These are phyloP conservation scores for Galagoides demidoff DNA, from an alignment of 2,797 vertebrate species.

Conservation along the genomic window DNA sequence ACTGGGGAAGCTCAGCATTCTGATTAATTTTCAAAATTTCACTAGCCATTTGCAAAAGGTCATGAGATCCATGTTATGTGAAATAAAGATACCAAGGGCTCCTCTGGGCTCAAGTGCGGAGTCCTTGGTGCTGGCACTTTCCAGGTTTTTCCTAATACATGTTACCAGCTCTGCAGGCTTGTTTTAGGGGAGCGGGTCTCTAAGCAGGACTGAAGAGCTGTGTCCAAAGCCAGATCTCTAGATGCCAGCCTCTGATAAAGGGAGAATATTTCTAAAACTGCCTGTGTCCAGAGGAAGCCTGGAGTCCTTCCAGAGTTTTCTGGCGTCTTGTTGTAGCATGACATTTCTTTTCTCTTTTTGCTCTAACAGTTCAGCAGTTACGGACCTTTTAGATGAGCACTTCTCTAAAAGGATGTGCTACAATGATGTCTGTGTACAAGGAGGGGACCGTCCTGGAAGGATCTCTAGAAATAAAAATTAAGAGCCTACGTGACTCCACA, in stretches of 20 bases:
- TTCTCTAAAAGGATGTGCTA: neutral
- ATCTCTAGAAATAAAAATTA: constrained; percentile 15
- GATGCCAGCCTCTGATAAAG: neutral
- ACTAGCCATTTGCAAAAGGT: neutral
- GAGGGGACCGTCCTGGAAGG: neutral
- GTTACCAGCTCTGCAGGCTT: neutral
- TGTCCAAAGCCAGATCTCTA: constrained; percentile 1
- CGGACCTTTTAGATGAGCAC: neutral
- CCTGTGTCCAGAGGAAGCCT: neutral
- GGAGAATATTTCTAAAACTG: neutral
- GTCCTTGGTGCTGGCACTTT: neutral
- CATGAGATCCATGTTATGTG: neutral
- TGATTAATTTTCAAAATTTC: neutral
- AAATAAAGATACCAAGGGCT: neutral
- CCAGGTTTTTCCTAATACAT: neutral
- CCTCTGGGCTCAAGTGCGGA: neutral
- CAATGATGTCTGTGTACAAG: neutral
- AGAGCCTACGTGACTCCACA: neutral
- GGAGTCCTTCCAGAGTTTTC: neutral
- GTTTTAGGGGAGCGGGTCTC: neutral
- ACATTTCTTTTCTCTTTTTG: constrained; percentile 17
- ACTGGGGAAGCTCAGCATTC: neutral
- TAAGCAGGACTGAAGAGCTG: neutral
- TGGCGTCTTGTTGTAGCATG: neutral
- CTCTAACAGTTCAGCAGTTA: neutral